Evolutionary conservation across 2,888 invertebrate genomes (phyloP).

Genomic region (Cerastoderma edule): DNA sequence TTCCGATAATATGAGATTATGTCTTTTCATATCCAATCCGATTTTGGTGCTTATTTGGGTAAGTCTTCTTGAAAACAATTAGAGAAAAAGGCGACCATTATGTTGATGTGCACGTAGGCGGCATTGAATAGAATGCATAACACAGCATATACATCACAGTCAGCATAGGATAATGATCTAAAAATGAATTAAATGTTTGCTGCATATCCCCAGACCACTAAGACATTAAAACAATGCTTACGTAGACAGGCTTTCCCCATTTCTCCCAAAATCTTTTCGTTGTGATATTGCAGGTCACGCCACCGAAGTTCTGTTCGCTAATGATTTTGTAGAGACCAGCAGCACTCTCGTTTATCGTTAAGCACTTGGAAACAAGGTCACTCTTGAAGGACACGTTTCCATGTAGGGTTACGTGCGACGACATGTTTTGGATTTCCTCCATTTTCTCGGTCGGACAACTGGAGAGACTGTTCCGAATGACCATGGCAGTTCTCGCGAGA

Average conservation of each 20-base stretch:
- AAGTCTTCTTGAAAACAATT: background rate
- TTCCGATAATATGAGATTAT: too few species aligned
- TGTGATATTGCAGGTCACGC: background rate
- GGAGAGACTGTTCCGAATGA: background rate
- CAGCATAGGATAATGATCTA: too few species aligned
- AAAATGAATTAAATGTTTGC: background rate
- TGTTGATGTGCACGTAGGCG: background rate
- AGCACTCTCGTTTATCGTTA: background rate
- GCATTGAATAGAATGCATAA: background rate
- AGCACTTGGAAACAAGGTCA: background rate
- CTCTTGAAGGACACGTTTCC: background rate
- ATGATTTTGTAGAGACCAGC: background rate
- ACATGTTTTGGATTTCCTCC: background rate
- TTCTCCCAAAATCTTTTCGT: conserved; percentile 5
- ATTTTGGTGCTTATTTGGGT: too few species aligned
- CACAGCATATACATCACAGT: too few species aligned
- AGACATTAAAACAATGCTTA: background rate
- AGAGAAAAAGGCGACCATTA: background rate
- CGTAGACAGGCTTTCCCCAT: background rate
- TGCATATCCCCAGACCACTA: background rate
- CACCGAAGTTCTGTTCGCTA: background rate
- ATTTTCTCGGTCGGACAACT: background rate
- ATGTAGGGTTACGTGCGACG: conserved; percentile 2
- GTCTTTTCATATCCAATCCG: too few species aligned
- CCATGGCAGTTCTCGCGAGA: background rate